Conservation (phyloP, 2,113 vertebrate species). For the Leptocoma aspasia region DNA sequence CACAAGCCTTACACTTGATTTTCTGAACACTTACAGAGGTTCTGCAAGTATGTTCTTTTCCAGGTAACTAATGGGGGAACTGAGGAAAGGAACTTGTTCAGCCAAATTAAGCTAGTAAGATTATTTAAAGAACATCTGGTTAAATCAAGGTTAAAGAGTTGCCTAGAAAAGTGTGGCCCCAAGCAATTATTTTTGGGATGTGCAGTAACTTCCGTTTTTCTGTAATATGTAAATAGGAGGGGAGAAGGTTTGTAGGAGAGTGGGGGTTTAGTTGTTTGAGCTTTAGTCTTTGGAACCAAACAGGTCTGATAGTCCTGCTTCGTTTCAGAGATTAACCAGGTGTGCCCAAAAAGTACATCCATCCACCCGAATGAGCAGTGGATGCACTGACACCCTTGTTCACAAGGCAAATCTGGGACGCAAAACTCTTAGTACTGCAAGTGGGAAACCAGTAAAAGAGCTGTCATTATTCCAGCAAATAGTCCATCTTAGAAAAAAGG, state of each 20-base stretch:
- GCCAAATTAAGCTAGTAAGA: not conserved
- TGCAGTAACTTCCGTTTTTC: not conserved
- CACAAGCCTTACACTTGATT: fast-evolving
- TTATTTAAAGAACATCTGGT: not conserved
- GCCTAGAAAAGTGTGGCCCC: not conserved
- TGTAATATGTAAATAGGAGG: fast-evolving
- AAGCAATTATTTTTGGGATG: not conserved
- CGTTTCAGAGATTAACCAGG: not conserved
- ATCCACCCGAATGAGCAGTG: fast-evolving
- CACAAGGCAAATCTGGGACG: not conserved
- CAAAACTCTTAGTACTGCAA: not conserved
- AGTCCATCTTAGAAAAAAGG: fast-evolving
- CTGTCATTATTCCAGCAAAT: not conserved
- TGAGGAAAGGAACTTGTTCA: not conserved
- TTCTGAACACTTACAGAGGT: not conserved
- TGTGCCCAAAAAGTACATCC: fast-evolving
- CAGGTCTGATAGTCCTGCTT: not conserved
- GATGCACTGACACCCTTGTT: not conserved
- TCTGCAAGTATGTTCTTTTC: not conserved
- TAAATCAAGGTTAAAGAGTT: not conserved
- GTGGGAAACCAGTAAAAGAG: not conserved
- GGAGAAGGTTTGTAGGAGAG: fast-evolving
- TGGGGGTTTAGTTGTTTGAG: too few relatives aligned
- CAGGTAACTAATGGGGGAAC: fast-evolving
- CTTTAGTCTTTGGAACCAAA: not conserved